A percentile compares a stretch with the other conserved stretches of the same genome.
phyloP scores from a whole-genome alignment of 2,797 vertebrate genomes.

The Manis pentadactyla region DNA sequence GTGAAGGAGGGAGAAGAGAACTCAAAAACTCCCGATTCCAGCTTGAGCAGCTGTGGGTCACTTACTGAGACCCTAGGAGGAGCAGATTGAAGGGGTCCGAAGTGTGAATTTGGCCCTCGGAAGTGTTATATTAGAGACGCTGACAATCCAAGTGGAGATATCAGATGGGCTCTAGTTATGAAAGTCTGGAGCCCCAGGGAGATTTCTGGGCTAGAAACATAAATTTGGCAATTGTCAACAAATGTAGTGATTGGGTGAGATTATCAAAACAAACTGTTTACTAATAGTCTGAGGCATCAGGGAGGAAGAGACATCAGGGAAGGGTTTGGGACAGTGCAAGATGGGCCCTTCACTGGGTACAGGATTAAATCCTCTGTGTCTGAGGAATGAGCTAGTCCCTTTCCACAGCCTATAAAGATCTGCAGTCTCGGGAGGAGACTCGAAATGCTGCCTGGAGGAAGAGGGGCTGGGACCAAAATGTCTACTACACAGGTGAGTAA shows the following conservation, averaged over 20 bases:
- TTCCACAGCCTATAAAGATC: constrained; percentile 93
- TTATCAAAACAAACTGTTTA: not conserved
- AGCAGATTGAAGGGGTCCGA: not conserved
- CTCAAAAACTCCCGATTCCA: not conserved
- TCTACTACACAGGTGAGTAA: constrained; percentile 95
- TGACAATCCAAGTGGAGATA: not conserved
- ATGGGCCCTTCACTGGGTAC: not conserved
- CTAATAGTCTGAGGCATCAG: not conserved
- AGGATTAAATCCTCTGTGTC: not conserved
- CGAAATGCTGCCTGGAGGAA: constrained; percentile 96
- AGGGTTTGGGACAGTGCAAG: not conserved
- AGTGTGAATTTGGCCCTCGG: not conserved
- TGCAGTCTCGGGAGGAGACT: constrained; percentile 94
- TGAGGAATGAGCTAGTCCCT: not conserved
- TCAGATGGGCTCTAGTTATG: not conserved
- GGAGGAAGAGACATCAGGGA: not conserved
- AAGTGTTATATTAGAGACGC: not conserved
- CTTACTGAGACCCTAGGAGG: not conserved
- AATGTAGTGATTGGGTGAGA: not conserved
- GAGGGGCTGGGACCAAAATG: constrained; percentile 95
- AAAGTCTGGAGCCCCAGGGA: not conserved
- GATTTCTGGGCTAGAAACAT: not conserved
- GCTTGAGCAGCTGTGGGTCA: not conserved
- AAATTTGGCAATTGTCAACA: not conserved
- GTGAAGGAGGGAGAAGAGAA: not conserved